Evolutionary conservation across 2,888 invertebrate genomes (phyloP).

Genomic region (Mimachlamys varia): DNA sequence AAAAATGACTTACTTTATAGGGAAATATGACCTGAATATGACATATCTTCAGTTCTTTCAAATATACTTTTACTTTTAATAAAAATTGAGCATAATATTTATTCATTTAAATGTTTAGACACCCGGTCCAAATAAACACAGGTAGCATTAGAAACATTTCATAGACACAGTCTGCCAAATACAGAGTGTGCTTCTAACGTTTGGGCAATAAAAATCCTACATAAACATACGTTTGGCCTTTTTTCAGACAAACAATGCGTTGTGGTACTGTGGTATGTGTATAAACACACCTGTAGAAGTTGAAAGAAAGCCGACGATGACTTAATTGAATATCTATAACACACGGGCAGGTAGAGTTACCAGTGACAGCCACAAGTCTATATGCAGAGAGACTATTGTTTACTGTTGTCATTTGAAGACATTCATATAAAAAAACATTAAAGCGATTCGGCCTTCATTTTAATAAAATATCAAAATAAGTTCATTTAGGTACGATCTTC

Average conservation of each 20-base stretch:
- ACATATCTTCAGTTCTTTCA: no score
- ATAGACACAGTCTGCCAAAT: no score
- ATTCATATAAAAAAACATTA: neutral
- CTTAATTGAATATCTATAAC: constrained; percentile 34
- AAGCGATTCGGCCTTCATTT: neutral
- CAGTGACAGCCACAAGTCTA: constrained; percentile 14
- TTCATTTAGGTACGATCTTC: neutral
- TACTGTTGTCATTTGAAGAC: neutral
- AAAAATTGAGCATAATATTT: no score
- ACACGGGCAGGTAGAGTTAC: neutral
- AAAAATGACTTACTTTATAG: no score
- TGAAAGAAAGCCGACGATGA: constrained; percentile 34
- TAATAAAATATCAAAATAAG: neutral
- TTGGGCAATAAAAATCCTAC: neutral
- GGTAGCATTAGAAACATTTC: no score
- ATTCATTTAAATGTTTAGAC: no score
- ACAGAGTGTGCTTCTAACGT: neutral
- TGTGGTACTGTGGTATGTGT: neutral
- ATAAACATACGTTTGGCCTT: neutral
- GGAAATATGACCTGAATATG: no score
- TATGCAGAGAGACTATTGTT: neutral
- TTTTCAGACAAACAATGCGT: neutral
- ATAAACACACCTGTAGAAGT: constrained; percentile 20
- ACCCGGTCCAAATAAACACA: no score
- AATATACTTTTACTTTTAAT: no score